Evolutionary conservation across 2,113 vertebrate species (phyloP).

Genomic region (Brienomyrus longianalis): DNA sequence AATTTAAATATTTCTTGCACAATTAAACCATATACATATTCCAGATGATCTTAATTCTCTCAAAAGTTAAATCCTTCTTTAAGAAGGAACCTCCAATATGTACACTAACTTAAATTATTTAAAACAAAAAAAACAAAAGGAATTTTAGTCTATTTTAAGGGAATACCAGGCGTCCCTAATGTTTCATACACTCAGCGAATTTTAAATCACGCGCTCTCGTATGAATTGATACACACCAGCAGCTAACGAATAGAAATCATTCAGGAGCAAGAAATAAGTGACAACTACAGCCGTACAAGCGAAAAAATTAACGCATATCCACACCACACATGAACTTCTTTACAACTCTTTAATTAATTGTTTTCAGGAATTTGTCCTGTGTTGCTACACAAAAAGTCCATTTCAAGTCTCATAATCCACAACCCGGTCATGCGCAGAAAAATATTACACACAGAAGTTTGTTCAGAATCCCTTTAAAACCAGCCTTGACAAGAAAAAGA

Average conservation of each 20-base stretch:
- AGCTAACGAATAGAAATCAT: not conserved
- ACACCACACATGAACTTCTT: not conserved
- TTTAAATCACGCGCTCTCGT: not conserved
- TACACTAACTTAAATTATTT: not conserved
- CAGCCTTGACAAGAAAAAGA: not conserved
- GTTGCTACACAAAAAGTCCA: constrained; percentile 4
- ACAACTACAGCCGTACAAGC: not conserved
- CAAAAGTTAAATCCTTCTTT: not conserved
- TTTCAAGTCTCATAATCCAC: constrained; percentile 5
- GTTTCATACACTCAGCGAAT: not conserved
- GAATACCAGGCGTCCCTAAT: not conserved
- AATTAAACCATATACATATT: not conserved
- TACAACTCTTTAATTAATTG: not conserved
- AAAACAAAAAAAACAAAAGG: not conserved
- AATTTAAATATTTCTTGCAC: not conserved
- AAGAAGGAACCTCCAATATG: not conserved
- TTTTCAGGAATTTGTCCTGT: not conserved
- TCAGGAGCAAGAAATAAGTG: not conserved
- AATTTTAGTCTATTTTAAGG: not conserved
- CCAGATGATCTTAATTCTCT: not conserved
- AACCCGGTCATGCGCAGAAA: constrained; percentile 1
- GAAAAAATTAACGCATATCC: constrained; percentile 3
- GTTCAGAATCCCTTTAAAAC: constrained; percentile 13
- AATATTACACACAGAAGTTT: not conserved
- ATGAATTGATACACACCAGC: not conserved